phyloP scores from a whole-genome alignment of 2,113 vertebrate species.

The Drymodes brunneopygia region DNA sequence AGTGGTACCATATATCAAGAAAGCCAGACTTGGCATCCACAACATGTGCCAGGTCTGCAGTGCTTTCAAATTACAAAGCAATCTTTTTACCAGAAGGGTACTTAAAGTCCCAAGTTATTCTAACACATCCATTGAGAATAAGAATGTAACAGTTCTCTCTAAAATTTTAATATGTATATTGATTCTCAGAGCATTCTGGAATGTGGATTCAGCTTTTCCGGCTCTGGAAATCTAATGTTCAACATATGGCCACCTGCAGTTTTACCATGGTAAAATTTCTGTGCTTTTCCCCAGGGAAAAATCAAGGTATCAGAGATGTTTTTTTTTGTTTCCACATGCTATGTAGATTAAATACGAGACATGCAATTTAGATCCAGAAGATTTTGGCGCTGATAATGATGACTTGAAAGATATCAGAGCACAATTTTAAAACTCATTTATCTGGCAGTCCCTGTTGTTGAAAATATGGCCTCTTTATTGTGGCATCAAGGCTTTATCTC shows the following conservation, averaged over 20 bases:
- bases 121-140: neutral
- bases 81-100: neutral
- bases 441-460: neutral
- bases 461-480: neutral
- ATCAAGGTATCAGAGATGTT: neutral
- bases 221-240: slow-evolving; percentile 46
- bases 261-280: neutral
- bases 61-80: slow-evolving; percentile 14
- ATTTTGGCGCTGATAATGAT: neutral
- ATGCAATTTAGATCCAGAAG: neutral
- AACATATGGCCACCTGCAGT: slow-evolving; percentile 20
- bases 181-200: slow-evolving; percentile 36
- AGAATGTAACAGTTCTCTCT: slow-evolving; percentile 7
- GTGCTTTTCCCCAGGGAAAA: slow-evolving; percentile 1
- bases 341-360: neutral
- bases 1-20: neutral
- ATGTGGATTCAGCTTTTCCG: neutral
- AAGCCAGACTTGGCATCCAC: neutral
- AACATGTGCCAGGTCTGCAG: neutral
- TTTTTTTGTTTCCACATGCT: neutral
- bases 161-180: slow-evolving; percentile 23
- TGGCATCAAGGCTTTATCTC: neutral
- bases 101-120: neutral
- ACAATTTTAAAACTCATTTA: neutral
- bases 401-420: neutral